These are phyloP conservation scores for Strix aluco DNA, from an alignment of 2,113 vertebrate species.

Conservation along the genomic window DNA sequence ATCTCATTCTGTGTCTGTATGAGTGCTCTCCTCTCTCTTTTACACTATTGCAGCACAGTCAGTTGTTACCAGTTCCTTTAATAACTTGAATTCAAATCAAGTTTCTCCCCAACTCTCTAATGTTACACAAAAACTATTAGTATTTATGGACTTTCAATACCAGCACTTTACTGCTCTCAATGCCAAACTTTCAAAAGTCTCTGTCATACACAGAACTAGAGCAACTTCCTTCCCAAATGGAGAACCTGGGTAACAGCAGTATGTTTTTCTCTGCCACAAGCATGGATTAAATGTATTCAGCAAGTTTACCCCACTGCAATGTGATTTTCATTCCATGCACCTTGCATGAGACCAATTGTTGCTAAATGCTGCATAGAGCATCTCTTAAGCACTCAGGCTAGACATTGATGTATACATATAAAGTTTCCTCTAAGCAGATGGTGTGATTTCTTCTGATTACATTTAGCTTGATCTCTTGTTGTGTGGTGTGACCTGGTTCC, in stretches of 20 bases:
- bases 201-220: slow-evolving; percentile 16
- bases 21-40: not conserved
- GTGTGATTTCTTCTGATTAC: not conserved
- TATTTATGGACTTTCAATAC: slow-evolving; percentile 40
- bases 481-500: not conserved
- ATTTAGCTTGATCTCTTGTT: not conserved
- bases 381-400: not conserved
- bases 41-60: not conserved
- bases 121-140: slow-evolving; percentile 25
- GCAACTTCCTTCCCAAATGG: not conserved
- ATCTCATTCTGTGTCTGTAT: not conserved
- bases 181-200: slow-evolving; percentile 27
- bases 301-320: not conserved
- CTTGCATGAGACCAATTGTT: not conserved
- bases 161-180: slow-evolving; percentile 20
- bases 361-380: not conserved
- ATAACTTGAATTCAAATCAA: not conserved
- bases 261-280: not conserved
- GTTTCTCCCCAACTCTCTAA: slow-evolving; percentile 24
- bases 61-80: not conserved
- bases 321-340: not conserved
- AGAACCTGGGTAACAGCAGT: not conserved
- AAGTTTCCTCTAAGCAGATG: not conserved
- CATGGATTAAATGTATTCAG: not conserved
- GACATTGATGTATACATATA: not conserved